Conservation (phyloP, 1,140 invertebrate species). For the Zelostemma sp. region DNA sequence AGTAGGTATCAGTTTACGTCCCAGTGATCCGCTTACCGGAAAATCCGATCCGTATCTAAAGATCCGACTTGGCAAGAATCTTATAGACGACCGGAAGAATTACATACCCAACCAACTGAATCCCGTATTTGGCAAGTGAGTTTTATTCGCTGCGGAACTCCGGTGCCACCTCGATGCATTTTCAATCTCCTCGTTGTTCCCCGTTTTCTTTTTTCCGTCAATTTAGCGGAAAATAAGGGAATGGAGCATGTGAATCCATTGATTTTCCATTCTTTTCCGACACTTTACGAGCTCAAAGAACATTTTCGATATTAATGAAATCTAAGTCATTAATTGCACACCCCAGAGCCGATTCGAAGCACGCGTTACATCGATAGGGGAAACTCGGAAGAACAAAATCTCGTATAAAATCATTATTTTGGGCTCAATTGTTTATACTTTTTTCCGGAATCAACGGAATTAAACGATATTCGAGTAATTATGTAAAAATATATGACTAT, state of each 20-base stretch:
- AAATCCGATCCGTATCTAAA: conserved; percentile 86
- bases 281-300: too few relatives aligned
- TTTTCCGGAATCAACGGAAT: too few relatives aligned
- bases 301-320: too few relatives aligned
- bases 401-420: too few relatives aligned
- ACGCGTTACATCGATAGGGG: too few relatives aligned
- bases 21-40: conserved; percentile 77
- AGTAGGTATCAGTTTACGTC: conserved; percentile 76
- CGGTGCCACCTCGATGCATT: background rate
- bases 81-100: conserved; percentile 79
- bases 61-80: conserved; percentile 77
- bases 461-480: too few relatives aligned
- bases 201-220: background rate
- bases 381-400: too few relatives aligned
- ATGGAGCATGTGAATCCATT: background rate
- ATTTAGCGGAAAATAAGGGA: background rate
- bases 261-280: background rate
- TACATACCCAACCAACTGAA: conserved; percentile 85
- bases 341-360: too few relatives aligned
- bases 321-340: too few relatives aligned
- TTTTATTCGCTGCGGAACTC: conserved; percentile 18
- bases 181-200: background rate
- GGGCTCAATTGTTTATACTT: too few relatives aligned
- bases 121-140: conserved; percentile 87
- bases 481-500: too few relatives aligned